Percentiles rank a stretch among this genome's conserved stretches.
phyloP scores from a whole-genome alignment of 1,140 invertebrate genomes.

The Drosophila grimshawi region DNA sequence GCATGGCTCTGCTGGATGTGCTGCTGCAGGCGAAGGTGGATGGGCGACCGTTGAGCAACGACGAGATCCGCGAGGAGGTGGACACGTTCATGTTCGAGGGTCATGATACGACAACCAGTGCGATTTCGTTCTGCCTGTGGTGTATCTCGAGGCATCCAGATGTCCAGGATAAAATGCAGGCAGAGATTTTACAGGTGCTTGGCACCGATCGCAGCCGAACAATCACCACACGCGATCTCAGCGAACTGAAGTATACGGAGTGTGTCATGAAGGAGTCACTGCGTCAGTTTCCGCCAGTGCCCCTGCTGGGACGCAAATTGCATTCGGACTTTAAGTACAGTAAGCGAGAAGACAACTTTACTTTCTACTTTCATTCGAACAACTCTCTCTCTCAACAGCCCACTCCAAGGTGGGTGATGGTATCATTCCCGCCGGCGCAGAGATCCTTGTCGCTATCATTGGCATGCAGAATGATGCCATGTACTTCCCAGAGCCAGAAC shows the following conservation, averaged over 20 bases:
- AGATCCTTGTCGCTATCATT: slow-evolving; percentile 57
- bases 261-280: slow-evolving; percentile 90
- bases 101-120: slow-evolving; percentile 79
- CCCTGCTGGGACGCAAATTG: slow-evolving; percentile 86
- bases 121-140: slow-evolving; percentile 61
- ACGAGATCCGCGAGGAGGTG: slow-evolving; percentile 89
- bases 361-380: not conserved
- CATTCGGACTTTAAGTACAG: slow-evolving; percentile 86
- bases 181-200: slow-evolving; percentile 83
- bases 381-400: slow-evolving; percentile 23
- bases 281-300: slow-evolving; percentile 88
- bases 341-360: slow-evolving; percentile 32
- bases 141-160: slow-evolving; percentile 59
- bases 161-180: slow-evolving; percentile 70
- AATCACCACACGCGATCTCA: slow-evolving; percentile 85
- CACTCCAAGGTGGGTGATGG: slow-evolving; percentile 48
- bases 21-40: slow-evolving; percentile 86
- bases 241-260: slow-evolving; percentile 89
- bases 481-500: slow-evolving; percentile 40
- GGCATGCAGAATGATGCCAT: slow-evolving; percentile 63
- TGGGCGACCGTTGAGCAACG: slow-evolving; percentile 85
- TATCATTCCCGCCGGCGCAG: slow-evolving; percentile 63
- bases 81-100: slow-evolving; percentile 90
- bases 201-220: slow-evolving; percentile 78
- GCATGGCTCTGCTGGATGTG: slow-evolving; percentile 89